A percentile compares a stretch with the other conserved stretches of the same genome.
Evolutionary conservation across 2,797 vertebrate species (phyloP).

Genomic region (Liasis olivaceus): DNA sequence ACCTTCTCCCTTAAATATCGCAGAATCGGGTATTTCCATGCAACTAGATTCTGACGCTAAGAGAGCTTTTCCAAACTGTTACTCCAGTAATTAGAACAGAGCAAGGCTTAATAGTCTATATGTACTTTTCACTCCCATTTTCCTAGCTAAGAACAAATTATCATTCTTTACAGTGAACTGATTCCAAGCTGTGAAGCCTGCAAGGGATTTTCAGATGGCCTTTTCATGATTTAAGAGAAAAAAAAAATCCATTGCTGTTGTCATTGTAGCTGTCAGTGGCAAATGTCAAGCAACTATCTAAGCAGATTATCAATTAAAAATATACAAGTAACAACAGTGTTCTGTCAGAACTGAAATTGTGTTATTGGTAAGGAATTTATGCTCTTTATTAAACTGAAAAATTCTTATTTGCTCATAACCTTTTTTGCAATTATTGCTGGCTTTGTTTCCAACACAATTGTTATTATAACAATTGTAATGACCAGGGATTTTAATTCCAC

Average conservation of each 20-base stretch:
- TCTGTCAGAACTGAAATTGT: background rate
- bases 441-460: background rate
- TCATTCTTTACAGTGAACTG: background rate
- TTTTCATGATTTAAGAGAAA: background rate
- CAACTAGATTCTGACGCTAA: background rate
- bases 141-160: background rate
- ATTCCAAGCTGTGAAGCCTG: background rate
- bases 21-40: background rate
- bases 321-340: background rate
- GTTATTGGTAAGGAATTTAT: too few species aligned
- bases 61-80: background rate
- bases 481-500: background rate
- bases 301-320: background rate
- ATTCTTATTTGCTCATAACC: too few species aligned
- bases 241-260: background rate
- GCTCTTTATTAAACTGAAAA: too few species aligned
- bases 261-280: background rate
- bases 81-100: background rate
- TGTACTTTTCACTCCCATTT: background rate
- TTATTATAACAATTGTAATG: background rate
- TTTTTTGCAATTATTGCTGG: too few species aligned
- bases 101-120: background rate
- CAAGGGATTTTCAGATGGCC: background rate
- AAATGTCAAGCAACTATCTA: background rate
- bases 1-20: fast-evolving